Evolutionary conservation across 2,888 invertebrate genomes (phyloP), one percentile per base, ranked within the genome.

Genomic region (Axea sp.): DNA sequence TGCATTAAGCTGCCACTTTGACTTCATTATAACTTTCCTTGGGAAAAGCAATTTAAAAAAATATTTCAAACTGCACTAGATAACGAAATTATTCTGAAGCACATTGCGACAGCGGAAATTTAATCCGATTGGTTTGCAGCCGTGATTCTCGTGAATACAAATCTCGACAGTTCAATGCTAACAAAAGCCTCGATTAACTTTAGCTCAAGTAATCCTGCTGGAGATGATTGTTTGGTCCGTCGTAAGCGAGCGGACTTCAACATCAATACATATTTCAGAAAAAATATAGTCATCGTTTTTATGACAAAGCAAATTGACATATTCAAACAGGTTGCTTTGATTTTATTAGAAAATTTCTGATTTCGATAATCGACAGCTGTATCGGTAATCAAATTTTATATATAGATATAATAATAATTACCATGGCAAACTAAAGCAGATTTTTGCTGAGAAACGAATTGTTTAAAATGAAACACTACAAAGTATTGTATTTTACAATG

Each of bases 81-180:
- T 55, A 68, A 68, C 67, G 24, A 62, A 57, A 37, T 68, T 57
- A 73, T 68, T 62, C 39, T 30, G 33, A 57, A 19, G 73, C 47
- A 60, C 60, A 67, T 67, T 30, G 47, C 53, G 65, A 55, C 67
- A 73, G 67, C 62, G 43, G 57, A 68, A 73, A 73, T 73, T 73
- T 68, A 73, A 73, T 73, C 73, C 65, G 55, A 67, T 68, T 68
- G 71, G 71, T 64, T 41, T 49, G 62, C 68, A 62, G 73, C 43
- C 57, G 57, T 62, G 62, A 62, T 73, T 62, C 67, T 45, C 30
- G 57, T 62, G 68, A 73, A 67, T 73, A 73, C 55, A 65, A 55
- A 73, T 73, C 67, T 73, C 68, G 57, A 62, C 68, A 57, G 59
- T 68, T 62, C 68, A 62, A 19, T 49, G 73, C 73, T 41, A 73